Percentiles rank a stretch among this genome's conserved stretches.
phyloP scores from a whole-genome alignment of 2,888 invertebrate species.

The Mystacides longicornis region DNA sequence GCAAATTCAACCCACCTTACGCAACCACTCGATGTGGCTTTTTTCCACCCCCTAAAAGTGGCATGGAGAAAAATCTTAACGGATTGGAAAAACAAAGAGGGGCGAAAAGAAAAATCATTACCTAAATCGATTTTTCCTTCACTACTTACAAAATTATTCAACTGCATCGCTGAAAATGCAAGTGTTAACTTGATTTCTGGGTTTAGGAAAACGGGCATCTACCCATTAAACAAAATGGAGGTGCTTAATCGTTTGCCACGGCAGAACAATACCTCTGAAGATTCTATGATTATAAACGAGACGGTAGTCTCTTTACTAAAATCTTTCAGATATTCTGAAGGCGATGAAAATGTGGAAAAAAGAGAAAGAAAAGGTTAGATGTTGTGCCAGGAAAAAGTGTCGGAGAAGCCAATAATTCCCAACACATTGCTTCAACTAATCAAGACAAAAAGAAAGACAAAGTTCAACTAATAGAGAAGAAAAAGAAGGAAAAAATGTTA shows the following conservation, averaged over 20 bases:
- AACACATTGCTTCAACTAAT: too few relatives aligned
- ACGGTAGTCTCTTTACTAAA: background rate
- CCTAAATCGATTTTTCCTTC: slow-evolving; percentile 11
- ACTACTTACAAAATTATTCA: slow-evolving; percentile 4
- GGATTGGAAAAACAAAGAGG: slow-evolving; percentile 22
- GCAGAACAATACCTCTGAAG: background rate
- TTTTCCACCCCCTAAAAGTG: slow-evolving; percentile 27
- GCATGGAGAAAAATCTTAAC: slow-evolving; percentile 24
- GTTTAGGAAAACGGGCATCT: slow-evolving; percentile 2
- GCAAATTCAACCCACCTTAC: slow-evolving; percentile 29
- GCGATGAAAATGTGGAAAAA: background rate
- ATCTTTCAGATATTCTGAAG: background rate
- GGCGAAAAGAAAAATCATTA: slow-evolving; percentile 5
- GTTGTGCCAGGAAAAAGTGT: background rate
- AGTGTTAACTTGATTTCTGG: background rate
- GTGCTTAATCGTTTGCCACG: background rate
- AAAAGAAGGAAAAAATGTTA: too few relatives aligned
- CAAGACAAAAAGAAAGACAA: too few relatives aligned
- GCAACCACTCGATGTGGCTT: slow-evolving; percentile 29
- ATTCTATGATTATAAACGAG: background rate
- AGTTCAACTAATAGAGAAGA: too few relatives aligned
- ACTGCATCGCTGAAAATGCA: slow-evolving; percentile 4
- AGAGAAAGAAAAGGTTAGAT: background rate
- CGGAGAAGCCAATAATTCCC: too few relatives aligned
- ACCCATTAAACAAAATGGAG: background rate